Conservation (phyloP, 2,113 vertebrate genomes). For the Gymnarchus niloticus region DNA sequence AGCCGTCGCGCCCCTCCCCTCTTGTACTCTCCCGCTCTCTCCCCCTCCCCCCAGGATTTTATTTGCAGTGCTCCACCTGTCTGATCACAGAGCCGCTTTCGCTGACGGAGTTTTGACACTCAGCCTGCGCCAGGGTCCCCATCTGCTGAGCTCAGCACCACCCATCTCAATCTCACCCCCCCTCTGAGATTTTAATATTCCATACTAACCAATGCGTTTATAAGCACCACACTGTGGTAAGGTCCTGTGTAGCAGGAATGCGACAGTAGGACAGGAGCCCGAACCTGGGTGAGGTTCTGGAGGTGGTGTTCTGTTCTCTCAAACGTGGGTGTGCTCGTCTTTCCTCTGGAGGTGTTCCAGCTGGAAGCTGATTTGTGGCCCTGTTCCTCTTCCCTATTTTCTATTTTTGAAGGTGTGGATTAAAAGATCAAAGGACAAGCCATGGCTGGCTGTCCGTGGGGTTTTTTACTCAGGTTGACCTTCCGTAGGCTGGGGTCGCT, state of each 20-base stretch:
- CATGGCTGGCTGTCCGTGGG: neutral
- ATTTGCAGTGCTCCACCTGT: neutral
- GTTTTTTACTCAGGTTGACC: conserved; percentile 10
- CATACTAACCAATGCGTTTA: neutral
- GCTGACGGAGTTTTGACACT: neutral
- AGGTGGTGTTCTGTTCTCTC: too few species aligned
- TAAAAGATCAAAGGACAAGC: conserved; percentile 16
- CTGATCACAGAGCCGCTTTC: neutral
- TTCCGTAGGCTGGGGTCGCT: neutral
- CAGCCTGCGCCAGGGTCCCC: neutral
- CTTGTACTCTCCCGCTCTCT: neutral
- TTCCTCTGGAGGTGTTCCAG: neutral
- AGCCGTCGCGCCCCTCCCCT: neutral
- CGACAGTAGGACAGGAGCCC: neutral
- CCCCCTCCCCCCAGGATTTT: neutral
- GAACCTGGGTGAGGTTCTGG: neutral
- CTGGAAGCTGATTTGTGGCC: neutral
- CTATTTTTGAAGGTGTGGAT: conserved; percentile 17
- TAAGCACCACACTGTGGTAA: neutral
- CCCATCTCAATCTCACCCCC: neutral
- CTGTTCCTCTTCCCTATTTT: neutral
- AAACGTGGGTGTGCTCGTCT: neutral
- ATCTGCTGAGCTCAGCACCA: neutral
- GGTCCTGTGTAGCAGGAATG: too few species aligned
- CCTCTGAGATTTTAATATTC: neutral